phyloP scores from a whole-genome alignment of 2,888 invertebrate genomes.

The Tinea pellionella region DNA sequence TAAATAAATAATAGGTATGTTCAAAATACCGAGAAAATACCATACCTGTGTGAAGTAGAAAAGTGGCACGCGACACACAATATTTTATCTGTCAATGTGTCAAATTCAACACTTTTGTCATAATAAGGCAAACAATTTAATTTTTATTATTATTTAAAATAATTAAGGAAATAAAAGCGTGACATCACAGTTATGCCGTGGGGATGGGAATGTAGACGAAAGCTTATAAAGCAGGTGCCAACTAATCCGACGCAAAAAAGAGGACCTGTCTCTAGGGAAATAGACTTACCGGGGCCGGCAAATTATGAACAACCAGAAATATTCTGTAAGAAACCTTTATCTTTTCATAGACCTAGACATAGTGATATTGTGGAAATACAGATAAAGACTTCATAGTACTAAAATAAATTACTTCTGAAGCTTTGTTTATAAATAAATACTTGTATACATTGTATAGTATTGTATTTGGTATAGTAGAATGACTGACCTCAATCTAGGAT shows the following conservation, averaged over 20 bases:
- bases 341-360: background rate
- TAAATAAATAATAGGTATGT: too few species aligned
- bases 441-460: too few species aligned
- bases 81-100: too few species aligned
- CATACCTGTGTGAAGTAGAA: too few species aligned
- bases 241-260: conserved; percentile 32
- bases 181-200: background rate
- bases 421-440: too few species aligned
- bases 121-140: background rate
- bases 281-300: conserved; percentile 32
- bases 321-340: conserved; percentile 31
- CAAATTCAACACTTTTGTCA: background rate
- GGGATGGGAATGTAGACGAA: conserved; percentile 46
- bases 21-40: too few species aligned
- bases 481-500: too few species aligned
- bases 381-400: too few species aligned
- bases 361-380: background rate
- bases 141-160: background rate
- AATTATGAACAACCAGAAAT: conserved; percentile 38
- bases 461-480: too few species aligned
- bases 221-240: conserved; percentile 40
- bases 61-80: too few species aligned
- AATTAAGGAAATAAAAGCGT: too few species aligned
- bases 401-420: too few species aligned
- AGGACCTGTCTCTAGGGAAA: conserved; percentile 20